Evolutionary conservation across 2,113 vertebrate genomes (phyloP).

Genomic region (Shinisaurus crocodilurus): DNA sequence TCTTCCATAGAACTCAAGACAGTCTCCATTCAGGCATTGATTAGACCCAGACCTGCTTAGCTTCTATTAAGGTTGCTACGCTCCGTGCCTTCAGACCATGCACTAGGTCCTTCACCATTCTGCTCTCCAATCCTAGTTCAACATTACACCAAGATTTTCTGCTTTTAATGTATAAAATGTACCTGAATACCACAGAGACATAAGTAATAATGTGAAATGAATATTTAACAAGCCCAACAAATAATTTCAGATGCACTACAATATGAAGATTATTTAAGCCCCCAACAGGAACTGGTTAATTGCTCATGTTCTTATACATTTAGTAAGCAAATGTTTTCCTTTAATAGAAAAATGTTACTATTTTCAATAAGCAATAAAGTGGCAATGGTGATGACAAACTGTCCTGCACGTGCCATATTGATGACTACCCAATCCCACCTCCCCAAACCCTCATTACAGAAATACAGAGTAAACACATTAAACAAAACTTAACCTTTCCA

Average conservation of each 20-base stretch:
- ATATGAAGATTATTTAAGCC: neutral
- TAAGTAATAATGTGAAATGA: neutral
- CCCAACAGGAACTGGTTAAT: neutral
- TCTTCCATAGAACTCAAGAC: no score
- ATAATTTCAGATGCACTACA: neutral
- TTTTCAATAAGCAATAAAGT: neutral
- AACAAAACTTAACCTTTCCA: neutral
- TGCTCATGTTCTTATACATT: neutral
- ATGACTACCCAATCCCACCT: neutral
- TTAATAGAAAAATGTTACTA: neutral
- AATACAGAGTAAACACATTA: neutral
- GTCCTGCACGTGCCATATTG: neutral
- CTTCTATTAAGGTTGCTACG: no score
- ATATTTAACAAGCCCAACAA: neutral
- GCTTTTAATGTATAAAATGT: neutral
- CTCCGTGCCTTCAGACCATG: neutral
- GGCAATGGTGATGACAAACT: neutral
- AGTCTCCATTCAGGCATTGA: no score
- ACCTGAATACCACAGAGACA: neutral
- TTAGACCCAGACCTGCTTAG: no score
- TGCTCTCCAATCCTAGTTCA: neutral
- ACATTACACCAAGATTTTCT: neutral
- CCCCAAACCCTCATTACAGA: neutral
- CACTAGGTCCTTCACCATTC: neutral
- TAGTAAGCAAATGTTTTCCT: neutral